Percentiles rank a stretch among this genome's conserved stretches.
Evolutionary conservation across 2,888 invertebrate genomes (phyloP).

Genomic region (Malachius bipustulatus): DNA sequence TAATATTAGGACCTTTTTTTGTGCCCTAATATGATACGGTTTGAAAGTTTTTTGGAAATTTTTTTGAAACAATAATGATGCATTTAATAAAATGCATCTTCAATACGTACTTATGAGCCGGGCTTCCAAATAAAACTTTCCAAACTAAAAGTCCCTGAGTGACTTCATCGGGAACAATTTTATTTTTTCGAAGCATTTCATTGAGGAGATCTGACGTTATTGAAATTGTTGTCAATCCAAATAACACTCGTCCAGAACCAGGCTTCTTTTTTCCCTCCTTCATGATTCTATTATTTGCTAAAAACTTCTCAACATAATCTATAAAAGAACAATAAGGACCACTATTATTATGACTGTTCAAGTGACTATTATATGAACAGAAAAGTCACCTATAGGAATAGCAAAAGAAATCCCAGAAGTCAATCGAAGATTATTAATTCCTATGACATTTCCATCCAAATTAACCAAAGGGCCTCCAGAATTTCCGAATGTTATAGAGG

Average conservation of each 20-base stretch:
- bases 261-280: slow-evolving; percentile 22
- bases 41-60: no score
- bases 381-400: slow-evolving; percentile 58
- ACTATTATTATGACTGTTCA: no score
- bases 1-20: no score
- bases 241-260: slow-evolving; percentile 42
- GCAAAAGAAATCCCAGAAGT: slow-evolving; percentile 91
- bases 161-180: slow-evolving; percentile 10
- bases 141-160: slow-evolving; percentile 13
- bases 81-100: no score
- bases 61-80: no score
- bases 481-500: slow-evolving; percentile 89
- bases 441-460: slow-evolving; percentile 86
- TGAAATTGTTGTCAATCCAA: slow-evolving; percentile 73
- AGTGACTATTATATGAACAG: slow-evolving; percentile 1
- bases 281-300: slow-evolving; percentile 39
- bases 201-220: slow-evolving; percentile 10
- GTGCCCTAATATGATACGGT: no score
- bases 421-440: slow-evolving; percentile 84
- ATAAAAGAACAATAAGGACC: no score
- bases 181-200: slow-evolving; percentile 11
- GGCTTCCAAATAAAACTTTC: slow-evolving; percentile 13
- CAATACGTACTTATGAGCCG: slow-evolving; percentile 11
- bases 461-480: slow-evolving; percentile 92
- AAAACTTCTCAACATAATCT: slow-evolving; percentile 62